Percentiles rank a stretch among this genome's conserved stretches.
Conservation (phyloP, 2,113 vertebrate genomes). For the Pagrus major region DNA sequence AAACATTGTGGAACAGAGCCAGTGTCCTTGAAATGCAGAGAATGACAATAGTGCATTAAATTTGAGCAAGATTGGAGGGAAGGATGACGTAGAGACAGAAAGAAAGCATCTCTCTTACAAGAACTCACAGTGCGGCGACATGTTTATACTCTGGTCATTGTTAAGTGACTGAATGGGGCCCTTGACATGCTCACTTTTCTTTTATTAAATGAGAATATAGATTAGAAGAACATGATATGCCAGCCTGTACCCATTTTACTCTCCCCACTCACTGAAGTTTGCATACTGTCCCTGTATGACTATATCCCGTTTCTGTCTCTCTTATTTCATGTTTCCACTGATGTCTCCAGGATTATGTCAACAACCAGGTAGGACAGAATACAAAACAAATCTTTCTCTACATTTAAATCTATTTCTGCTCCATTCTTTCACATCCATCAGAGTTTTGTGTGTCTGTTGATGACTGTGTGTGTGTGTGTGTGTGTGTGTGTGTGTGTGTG, state of each 20-base stretch:
- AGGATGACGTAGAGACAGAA: neutral
- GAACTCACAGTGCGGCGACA: neutral
- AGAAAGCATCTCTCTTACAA: neutral
- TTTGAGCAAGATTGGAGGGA: neutral
- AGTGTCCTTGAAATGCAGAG: slow-evolving; percentile 7
- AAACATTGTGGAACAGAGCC: neutral
- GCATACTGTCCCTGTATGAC: neutral
- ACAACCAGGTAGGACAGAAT: slow-evolving; percentile 66
- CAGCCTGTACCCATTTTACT: neutral
- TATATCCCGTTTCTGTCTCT: slow-evolving; percentile 28
- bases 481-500: slow-evolving; percentile 5
- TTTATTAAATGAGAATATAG: slow-evolving; percentile 8
- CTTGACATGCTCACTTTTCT: neutral
- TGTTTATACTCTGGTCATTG: slow-evolving; percentile 14
- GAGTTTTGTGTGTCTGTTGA: neutral
- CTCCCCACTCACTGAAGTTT: neutral
- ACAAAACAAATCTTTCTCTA: neutral
- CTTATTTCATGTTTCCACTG: slow-evolving; percentile 31
- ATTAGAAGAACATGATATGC: neutral
- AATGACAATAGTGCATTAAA: slow-evolving; percentile 11
- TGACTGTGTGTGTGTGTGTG: slow-evolving; percentile 16
- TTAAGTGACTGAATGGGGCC: slow-evolving; percentile 6
- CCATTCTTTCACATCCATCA: neutral
- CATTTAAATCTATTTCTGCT: neutral
- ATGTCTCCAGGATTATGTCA: slow-evolving; percentile 68